A percentile compares a stretch with the other conserved stretches of the same genome.
phyloP scores from a whole-genome alignment of 2,113 vertebrate species.

The Syngnathus typhle region DNA sequence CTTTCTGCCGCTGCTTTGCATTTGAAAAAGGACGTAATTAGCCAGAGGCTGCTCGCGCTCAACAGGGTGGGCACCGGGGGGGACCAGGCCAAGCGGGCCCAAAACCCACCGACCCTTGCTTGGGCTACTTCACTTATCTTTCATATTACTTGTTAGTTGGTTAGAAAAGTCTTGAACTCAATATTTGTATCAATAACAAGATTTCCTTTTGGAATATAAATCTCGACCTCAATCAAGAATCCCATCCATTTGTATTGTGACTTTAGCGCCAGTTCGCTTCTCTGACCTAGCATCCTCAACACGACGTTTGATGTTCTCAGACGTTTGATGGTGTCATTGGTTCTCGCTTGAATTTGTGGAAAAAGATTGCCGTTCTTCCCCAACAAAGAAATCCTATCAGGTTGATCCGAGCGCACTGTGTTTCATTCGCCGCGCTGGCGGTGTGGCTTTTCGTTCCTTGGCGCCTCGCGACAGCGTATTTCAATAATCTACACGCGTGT shows the following conservation, averaged over 20 bases:
- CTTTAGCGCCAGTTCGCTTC: background rate
- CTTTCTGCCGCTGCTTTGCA: conserved; percentile 73
- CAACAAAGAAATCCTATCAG: conserved; percentile 37
- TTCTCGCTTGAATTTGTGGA: background rate
- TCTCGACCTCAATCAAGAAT: no score
- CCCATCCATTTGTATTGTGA: background rate
- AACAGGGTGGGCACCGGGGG: background rate
- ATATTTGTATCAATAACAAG: no score
- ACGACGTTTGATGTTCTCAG: no score
- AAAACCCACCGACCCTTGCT: conserved; percentile 10
- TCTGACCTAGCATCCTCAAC: background rate
- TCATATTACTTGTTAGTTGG: no score
- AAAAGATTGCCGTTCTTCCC: conserved; percentile 17
- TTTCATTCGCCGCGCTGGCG: conserved; percentile 24
- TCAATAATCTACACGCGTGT: conserved; percentile 51
- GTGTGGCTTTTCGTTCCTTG: conserved; percentile 36
- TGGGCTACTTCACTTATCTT: no score
- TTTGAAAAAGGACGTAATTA: conserved; percentile 76
- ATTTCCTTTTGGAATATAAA: no score
- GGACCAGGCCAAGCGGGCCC: conserved; percentile 24
- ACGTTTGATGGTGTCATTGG: background rate
- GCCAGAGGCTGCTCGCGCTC: conserved; percentile 45
- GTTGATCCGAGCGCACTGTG: conserved; percentile 22
- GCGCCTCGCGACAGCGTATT: conserved; percentile 40
- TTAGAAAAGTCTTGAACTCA: no score